Conservation (phyloP, 2,888 invertebrate species). For the Lutraria lutraria region DNA sequence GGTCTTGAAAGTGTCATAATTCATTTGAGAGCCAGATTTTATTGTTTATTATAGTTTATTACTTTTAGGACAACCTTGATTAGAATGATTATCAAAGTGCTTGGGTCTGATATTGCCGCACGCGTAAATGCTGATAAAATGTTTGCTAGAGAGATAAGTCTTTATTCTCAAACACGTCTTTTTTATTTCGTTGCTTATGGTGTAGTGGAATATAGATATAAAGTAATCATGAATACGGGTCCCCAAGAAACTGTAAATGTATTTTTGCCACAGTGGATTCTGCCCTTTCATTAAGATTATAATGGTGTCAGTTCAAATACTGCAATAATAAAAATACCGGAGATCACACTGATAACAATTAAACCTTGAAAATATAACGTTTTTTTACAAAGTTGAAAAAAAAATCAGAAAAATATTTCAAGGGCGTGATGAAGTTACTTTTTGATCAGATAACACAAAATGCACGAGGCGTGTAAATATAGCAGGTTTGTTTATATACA, state of each 20-base stretch:
- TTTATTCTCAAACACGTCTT: too few relatives aligned
- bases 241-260: too few relatives aligned
- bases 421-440: background rate
- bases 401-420: background rate
- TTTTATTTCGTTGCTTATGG: too few relatives aligned
- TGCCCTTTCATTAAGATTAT: too few relatives aligned
- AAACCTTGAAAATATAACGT: too few relatives aligned
- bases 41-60: constrained; percentile 13
- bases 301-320: too few relatives aligned
- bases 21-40: background rate
- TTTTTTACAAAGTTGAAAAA: background rate
- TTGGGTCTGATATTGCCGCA: background rate
- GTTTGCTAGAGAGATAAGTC: background rate
- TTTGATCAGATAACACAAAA: background rate
- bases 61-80: constrained; percentile 7
- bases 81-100: background rate
- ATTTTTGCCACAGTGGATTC: too few relatives aligned
- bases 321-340: too few relatives aligned
- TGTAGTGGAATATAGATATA: too few relatives aligned
- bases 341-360: too few relatives aligned
- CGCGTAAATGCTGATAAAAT: background rate
- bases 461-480: constrained; percentile 7
- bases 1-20: constrained; percentile 22
- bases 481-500: background rate
- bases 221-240: too few relatives aligned